Evolutionary conservation across 2,113 vertebrate genomes (phyloP).

Genomic region (Phasianus colchicus): DNA sequence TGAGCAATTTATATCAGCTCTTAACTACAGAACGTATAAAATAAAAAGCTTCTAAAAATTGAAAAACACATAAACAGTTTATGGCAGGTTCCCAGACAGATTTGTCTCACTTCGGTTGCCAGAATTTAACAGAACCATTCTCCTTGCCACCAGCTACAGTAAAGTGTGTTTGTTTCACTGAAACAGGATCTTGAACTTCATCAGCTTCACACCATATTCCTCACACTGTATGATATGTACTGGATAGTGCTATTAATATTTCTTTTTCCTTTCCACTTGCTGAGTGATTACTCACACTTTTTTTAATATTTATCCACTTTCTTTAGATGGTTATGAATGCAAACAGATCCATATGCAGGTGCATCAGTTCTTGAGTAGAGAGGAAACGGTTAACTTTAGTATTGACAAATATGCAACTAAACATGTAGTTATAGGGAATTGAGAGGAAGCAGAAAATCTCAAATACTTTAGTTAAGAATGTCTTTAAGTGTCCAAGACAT

Average conservation of each 20-base stretch:
- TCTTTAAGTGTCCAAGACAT: background rate
- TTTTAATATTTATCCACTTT: slow-evolving; percentile 20
- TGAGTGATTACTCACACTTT: background rate
- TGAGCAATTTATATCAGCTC: background rate
- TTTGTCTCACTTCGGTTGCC: slow-evolving; percentile 36
- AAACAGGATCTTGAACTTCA: slow-evolving; percentile 36
- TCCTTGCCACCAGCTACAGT: background rate
- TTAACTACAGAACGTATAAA: background rate
- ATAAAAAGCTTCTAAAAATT: slow-evolving; percentile 7
- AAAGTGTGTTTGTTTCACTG: slow-evolving; percentile 18
- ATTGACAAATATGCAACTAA: background rate
- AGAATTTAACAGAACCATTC: slow-evolving; percentile 36
- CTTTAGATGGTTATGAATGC: background rate
- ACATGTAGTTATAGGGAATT: background rate
- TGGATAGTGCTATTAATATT: background rate
- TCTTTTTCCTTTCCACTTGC: background rate
- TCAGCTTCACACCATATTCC: background rate
- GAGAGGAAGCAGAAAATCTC: background rate
- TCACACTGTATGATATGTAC: background rate
- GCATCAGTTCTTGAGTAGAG: background rate
- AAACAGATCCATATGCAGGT: background rate
- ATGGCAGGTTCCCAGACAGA: slow-evolving; percentile 42
- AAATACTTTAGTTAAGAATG: background rate
- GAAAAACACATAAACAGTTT: slow-evolving; percentile 22
- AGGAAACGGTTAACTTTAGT: background rate